Evolutionary conservation across 1,140 invertebrate species (phyloP).

Genomic region (Brachionus rubens): DNA sequence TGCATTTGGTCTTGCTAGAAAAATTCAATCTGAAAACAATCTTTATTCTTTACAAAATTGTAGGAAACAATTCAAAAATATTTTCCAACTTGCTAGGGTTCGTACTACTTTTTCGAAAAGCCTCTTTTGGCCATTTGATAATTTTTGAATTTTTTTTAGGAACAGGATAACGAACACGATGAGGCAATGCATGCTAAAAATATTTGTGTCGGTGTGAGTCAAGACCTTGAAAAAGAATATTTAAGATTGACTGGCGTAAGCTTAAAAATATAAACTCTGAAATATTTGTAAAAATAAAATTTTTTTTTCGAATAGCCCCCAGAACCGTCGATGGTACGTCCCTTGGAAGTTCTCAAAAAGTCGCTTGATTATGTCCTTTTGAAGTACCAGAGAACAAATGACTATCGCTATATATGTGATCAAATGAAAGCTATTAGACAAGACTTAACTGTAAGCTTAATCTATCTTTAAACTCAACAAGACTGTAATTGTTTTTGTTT

Average conservation of each 20-base stretch:
- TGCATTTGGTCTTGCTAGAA: background rate
- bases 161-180: slow-evolving; percentile 11
- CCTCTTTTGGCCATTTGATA: no score
- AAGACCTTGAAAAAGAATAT: slow-evolving; percentile 88
- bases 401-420: slow-evolving; percentile 94
- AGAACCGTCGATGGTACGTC: slow-evolving; percentile 81
- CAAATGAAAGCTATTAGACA: slow-evolving; percentile 96
- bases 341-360: slow-evolving; percentile 75
- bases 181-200: slow-evolving; percentile 27
- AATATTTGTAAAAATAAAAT: slow-evolving; percentile 42
- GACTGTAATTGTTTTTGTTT: no score
- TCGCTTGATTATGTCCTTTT: slow-evolving; percentile 84
- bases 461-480: no score
- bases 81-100: slow-evolving; percentile 14
- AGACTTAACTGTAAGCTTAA: slow-evolving; percentile 83
- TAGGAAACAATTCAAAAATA: background rate
- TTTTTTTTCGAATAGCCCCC: slow-evolving; percentile 69
- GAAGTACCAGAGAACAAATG: slow-evolving; percentile 79
- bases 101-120: background rate
- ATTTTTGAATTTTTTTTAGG: slow-evolving; percentile 5
- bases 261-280: slow-evolving; percentile 48
- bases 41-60: background rate
- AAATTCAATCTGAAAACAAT: slow-evolving; percentile 31
- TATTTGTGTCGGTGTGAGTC: slow-evolving; percentile 73
- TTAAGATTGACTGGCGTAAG: slow-evolving; percentile 79